phyloP scores from a whole-genome alignment of 2,113 vertebrate species.

The Copsychus sechellarum region DNA sequence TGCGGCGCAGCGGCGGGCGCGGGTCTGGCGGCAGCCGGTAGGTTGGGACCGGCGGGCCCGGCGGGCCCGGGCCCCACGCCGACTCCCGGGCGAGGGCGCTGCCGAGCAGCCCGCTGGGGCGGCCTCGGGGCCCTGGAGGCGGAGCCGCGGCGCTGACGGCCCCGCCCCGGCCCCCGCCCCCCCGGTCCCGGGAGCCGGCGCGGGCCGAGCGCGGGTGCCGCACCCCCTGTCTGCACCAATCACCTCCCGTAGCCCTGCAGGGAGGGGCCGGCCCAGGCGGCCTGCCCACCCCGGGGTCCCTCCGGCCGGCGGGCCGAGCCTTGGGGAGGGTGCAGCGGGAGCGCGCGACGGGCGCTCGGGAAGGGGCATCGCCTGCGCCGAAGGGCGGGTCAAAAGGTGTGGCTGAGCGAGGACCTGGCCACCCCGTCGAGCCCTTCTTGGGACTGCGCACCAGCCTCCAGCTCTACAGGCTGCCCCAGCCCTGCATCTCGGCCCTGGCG shows the following conservation, averaged over 20 bases:
- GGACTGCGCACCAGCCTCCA: no score
- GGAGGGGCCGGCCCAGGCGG: neutral
- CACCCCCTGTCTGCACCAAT: conserved; percentile 23
- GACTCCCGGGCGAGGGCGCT: no score
- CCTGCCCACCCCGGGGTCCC: neutral
- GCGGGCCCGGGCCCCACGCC: neutral
- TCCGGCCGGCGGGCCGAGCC: neutral
- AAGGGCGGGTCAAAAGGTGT: neutral
- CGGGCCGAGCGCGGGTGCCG: neutral
- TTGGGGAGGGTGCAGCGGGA: neutral
- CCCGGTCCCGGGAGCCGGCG: neutral
- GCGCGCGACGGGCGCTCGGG: neutral
- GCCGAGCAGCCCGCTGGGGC: neutral
- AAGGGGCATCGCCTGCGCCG: neutral
- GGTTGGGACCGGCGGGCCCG: neutral
- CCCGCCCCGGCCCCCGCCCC: neutral
- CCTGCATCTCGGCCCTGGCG: no score
- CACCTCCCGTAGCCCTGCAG: neutral
- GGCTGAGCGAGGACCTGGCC: neutral
- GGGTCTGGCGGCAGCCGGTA: conserved; percentile 28
- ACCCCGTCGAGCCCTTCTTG: neutral
- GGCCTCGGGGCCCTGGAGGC: neutral
- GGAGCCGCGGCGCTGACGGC: neutral
- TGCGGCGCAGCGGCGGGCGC: conserved; percentile 59
- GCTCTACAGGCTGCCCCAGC: neutral